Base-by-base conservation (phyloP, 2,888 invertebrate genomes). In the Xestoiulus laeticollis region DNA sequence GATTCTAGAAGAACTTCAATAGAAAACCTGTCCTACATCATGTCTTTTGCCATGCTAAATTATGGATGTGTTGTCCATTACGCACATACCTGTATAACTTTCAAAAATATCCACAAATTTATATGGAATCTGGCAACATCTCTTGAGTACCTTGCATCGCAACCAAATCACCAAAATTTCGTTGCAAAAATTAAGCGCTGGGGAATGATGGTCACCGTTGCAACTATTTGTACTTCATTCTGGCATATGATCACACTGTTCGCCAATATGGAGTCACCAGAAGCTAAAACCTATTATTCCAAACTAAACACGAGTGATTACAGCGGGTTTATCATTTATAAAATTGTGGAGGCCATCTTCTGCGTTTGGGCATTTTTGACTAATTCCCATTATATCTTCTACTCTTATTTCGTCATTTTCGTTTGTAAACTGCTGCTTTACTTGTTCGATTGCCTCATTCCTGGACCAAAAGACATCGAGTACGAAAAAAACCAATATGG, bases 401-500 rank as follows among this genome's bases (percentile, higher is more conserved):
- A 68, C 68, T 26, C 26, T 12, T 68, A 68, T 68, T 68, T 68
- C 26, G 68, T 68, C 68, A 68, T 68, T 68, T 68, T 68, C 26
- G 26, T 26, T 68, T 68, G 68, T 26, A 68, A 68, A 26, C 68
- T 68, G 68, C 26, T 68, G 2, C 8, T 26, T 2, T 68, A 8
- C 26, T 10, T 68, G 68, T 68, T 68, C 26, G 68, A 68, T 68
- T 26, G 26, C 26, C 26, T 26, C 14, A 26, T 68, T n/a, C 68
- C 68, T 26, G 12, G 22, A 10, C 68, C 12, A n/a, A 26, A 68
- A 68, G n/a, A 22, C 59, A 59, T 26, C 6, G 68, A 68, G 26
- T 68, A 68, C 26, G 68, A 26, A 8, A 26, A 12, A 22, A 68
- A 68, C 26, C 26, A 26, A 68, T 26, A 26, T 26, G 10, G 8